These are phyloP conservation scores for Tauraco erythrolophus DNA, from an alignment of 2,113 vertebrate species.

Conservation along the genomic window DNA sequence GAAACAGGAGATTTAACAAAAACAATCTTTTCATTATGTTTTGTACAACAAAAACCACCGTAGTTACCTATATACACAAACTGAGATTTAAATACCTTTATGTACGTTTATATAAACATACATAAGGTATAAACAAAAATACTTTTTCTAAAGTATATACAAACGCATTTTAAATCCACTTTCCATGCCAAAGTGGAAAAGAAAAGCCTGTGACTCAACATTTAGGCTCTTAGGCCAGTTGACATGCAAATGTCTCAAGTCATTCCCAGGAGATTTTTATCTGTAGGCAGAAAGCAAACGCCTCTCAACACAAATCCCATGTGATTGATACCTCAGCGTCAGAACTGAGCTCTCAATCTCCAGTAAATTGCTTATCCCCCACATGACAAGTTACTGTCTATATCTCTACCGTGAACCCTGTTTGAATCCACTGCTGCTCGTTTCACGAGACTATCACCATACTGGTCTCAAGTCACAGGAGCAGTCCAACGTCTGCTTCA, in stretches of 20 bases:
- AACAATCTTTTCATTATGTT: background rate
- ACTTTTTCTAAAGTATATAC: background rate
- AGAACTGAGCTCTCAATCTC: background rate
- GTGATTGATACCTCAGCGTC: slow-evolving; percentile 5
- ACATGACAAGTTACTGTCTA: background rate
- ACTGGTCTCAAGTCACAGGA: background rate
- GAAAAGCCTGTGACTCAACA: background rate
- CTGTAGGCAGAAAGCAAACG: slow-evolving; percentile 12
- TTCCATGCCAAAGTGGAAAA: background rate
- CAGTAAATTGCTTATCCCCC: background rate
- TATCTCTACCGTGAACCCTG: background rate
- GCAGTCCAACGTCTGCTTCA: background rate
- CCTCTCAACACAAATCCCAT: background rate
- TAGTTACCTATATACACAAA: background rate
- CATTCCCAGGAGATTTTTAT: background rate
- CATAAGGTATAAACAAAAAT: background rate
- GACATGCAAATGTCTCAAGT: background rate
- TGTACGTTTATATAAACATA: background rate
- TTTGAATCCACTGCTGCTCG: background rate
- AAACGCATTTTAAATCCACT: background rate
- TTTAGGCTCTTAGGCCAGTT: background rate
- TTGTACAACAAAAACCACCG: background rate
- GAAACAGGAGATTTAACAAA: background rate
- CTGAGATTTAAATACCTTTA: background rate
- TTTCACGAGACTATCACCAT: background rate